phyloP scores from a whole-genome alignment of 2,797 vertebrate genomes.

The Gambusia yucatana region DNA sequence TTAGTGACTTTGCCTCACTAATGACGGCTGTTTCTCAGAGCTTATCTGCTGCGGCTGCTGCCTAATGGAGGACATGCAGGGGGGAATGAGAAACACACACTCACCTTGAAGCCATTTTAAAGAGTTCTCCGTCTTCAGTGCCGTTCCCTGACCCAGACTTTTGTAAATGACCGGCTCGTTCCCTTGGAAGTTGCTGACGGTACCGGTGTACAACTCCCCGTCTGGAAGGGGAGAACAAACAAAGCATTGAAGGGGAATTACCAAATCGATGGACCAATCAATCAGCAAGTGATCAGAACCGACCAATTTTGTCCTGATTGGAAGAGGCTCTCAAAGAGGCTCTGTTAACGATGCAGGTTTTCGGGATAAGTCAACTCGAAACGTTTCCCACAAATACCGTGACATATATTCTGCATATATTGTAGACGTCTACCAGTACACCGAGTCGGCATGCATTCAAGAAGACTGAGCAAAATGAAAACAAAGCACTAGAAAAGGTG shows the following conservation, averaged over 20 bases:
- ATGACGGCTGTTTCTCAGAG: constrained; percentile 53
- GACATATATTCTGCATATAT: background rate
- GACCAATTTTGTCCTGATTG: background rate
- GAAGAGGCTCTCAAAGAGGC: background rate
- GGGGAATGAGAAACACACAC: background rate
- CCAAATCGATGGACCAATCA: background rate
- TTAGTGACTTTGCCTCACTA: constrained; percentile 52
- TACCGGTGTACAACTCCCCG: constrained; percentile 91
- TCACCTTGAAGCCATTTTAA: constrained; percentile 96
- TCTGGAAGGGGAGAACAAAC: constrained; percentile 76
- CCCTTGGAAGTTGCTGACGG: constrained; percentile 95
- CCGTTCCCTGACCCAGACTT: constrained; percentile 88
- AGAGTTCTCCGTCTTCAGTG: constrained; percentile 94
- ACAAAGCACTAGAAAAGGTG: background rate
- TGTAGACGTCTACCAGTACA: background rate
- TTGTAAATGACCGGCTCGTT: constrained; percentile 94
- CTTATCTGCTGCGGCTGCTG: constrained; percentile 50
- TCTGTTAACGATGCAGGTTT: background rate
- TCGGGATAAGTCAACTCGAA: background rate
- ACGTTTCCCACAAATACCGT: background rate
- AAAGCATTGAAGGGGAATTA: constrained; percentile 16
- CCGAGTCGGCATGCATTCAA: background rate
- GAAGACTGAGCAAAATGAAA: background rate
- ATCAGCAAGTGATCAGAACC: background rate
- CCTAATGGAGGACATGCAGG: constrained; percentile 42